Evolutionary conservation across 2,888 invertebrate genomes (phyloP), one percentile per base, ranked within the genome.

Genomic region (Toxonevra muliebris): DNA sequence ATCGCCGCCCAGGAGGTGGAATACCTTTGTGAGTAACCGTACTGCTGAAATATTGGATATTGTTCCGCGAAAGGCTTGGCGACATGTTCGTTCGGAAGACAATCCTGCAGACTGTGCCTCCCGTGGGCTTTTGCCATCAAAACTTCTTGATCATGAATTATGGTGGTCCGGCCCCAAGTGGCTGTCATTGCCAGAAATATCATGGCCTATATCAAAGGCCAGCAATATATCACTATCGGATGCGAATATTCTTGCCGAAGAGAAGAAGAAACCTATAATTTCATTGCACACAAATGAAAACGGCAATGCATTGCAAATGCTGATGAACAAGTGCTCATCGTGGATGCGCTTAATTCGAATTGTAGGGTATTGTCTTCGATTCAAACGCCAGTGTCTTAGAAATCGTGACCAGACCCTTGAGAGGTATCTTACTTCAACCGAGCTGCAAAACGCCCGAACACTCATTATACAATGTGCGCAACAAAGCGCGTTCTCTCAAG

Each of bases 81-180:
- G 65, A 40, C 67, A 73, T 64, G 64, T 75, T 30, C 58, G 58
- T 0, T 70, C 72, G 2, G 65, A 60, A 48, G 57, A 65, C 41
- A 74, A 74, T n/a, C n/a, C 72, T 2, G 73, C 74, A 4, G 73
- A 76, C 64, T 72, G 72, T 62, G 73, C 72, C 1, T 73, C 72
- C 1, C 69, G 74, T 12, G 74, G 75, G 10, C 52, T 73, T 3
- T 2, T 69, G 1, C 70, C 70, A 19, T 68, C 66, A 19, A 13
- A 55, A 9, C 45, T 73, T 0, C 12, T 66, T 11, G 13, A 61
- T 42, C 69, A 68, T 17, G 11, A 42, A 12, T 57, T 75, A 1
- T 73, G 74, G 72, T 74, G 73, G 72, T 53, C 58, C 5, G 72
- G 73, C 15, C 75, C 71, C 1, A n/a, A 41, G 5, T 73, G 69